Conservation (phyloP, 2,113 vertebrate genomes). For the Brachypodius melanocephalos region DNA sequence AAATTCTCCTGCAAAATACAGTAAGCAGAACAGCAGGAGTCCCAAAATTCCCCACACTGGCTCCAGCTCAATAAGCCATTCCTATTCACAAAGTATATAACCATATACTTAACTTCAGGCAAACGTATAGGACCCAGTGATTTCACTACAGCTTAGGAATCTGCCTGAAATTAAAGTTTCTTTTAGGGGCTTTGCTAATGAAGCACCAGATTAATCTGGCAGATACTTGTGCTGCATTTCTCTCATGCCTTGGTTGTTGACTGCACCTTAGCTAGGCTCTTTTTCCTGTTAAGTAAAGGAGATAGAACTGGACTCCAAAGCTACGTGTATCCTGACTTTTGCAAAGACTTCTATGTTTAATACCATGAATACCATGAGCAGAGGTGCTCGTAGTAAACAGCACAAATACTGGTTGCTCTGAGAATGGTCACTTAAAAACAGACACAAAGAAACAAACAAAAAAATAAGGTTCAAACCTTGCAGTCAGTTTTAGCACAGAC, state of each 20-base stretch:
- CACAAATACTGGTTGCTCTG: accelerated
- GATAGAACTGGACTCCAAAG: neutral
- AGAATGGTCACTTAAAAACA: neutral
- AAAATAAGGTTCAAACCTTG: neutral
- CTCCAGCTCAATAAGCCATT: slow-evolving; percentile 17
- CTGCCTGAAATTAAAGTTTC: neutral
- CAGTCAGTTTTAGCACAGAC: neutral
- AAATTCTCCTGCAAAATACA: slow-evolving; percentile 45
- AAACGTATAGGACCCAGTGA: neutral
- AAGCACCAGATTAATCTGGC: neutral
- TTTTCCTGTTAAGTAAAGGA: neutral
- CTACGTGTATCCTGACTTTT: neutral
- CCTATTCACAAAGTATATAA: slow-evolving; percentile 13
- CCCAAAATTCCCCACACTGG: neutral
- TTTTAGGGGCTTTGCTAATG: neutral
- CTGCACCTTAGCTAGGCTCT: neutral
- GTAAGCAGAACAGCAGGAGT: slow-evolving; percentile 40
- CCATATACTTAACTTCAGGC: neutral
- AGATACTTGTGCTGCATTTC: neutral
- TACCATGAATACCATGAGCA: neutral
- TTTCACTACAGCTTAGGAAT: neutral
- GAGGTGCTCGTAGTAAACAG: neutral
- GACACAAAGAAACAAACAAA: neutral
- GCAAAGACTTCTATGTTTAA: neutral
- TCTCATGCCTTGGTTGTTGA: neutral